Percentiles rank a stretch among this genome's conserved stretches.
These are phyloP conservation scores for Pterocles burchelli DNA, from an alignment of 2,113 vertebrate species.

Conservation along the genomic window DNA sequence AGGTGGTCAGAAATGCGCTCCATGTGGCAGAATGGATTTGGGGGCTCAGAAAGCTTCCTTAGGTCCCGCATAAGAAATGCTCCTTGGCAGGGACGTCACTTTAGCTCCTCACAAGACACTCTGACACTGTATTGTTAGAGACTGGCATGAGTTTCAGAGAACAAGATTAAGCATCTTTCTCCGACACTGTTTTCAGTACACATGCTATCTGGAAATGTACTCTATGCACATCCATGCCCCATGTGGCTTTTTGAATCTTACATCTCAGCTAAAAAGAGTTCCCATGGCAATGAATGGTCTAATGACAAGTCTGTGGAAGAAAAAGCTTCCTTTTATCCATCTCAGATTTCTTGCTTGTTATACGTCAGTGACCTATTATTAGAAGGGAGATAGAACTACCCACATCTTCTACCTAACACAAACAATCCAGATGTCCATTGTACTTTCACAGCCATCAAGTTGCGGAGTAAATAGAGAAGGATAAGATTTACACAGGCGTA, in stretches of 20 bases:
- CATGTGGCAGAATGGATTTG: fast-evolving
- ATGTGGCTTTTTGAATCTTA: not conserved
- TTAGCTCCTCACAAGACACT: not conserved
- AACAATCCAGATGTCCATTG: not conserved
- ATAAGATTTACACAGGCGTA: not conserved
- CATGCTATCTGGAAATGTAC: not conserved
- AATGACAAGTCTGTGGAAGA: not conserved
- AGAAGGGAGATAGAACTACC: not conserved
- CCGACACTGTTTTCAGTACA: not conserved
- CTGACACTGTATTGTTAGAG: not conserved
- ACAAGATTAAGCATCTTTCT: not conserved
- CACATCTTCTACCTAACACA: not conserved
- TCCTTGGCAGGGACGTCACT: not conserved
- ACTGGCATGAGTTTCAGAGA: not conserved
- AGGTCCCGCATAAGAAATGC: not conserved
- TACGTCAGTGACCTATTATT: not conserved
- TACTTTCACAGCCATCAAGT: not conserved
- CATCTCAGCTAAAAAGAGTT: not conserved
- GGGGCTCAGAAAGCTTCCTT: not conserved
- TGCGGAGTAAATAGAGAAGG: not conserved
- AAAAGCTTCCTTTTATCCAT: not conserved
- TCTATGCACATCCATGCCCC: not conserved
- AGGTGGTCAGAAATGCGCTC: fast-evolving
- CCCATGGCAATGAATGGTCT: slow-evolving; percentile 21
- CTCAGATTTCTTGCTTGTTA: not conserved